A percentile compares a stretch with the other conserved stretches of the same genome.
These are phyloP conservation scores for Lithobius niger DNA, from an alignment of 1,140 invertebrate species.

Conservation along the genomic window DNA sequence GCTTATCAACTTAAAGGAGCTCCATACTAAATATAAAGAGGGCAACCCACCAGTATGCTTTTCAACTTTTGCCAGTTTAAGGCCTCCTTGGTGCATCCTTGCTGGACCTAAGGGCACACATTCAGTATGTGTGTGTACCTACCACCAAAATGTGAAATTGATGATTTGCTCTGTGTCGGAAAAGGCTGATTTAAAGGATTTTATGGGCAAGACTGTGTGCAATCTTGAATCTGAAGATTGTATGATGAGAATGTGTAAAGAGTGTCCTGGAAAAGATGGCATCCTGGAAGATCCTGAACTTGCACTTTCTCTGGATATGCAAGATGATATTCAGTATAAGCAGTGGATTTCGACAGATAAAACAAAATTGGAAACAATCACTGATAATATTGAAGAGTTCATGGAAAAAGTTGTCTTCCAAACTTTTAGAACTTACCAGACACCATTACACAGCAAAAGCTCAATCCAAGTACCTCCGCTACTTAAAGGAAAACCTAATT, in stretches of 20 bases:
- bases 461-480: slow-evolving; percentile 5
- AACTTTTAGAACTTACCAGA: neutral
- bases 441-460: slow-evolving; percentile 11
- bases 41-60: no score
- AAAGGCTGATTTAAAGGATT: slow-evolving; percentile 10
- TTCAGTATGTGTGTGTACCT: slow-evolving; percentile 10
- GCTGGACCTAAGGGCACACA: slow-evolving; percentile 2
- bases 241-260: slow-evolving; percentile 10
- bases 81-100: slow-evolving; percentile 5
- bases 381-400: slow-evolving; percentile 7
- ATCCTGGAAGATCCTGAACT: neutral
- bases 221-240: slow-evolving; percentile 8
- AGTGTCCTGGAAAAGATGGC: slow-evolving; percentile 12
- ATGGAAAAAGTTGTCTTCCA: neutral
- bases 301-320: neutral
- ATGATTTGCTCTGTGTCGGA: neutral
- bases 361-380: neutral
- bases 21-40: no score
- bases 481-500: slow-evolving; percentile 11
- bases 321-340: slow-evolving; percentile 13
- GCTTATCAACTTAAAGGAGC: no score
- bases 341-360: slow-evolving; percentile 15
- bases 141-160: slow-evolving; percentile 12
- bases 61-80: no score
- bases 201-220: slow-evolving; percentile 13